Percentiles rank a stretch among this genome's conserved stretches.
phyloP scores from a whole-genome alignment of 2,113 vertebrate genomes.

The Callithrix jacchus region DNA sequence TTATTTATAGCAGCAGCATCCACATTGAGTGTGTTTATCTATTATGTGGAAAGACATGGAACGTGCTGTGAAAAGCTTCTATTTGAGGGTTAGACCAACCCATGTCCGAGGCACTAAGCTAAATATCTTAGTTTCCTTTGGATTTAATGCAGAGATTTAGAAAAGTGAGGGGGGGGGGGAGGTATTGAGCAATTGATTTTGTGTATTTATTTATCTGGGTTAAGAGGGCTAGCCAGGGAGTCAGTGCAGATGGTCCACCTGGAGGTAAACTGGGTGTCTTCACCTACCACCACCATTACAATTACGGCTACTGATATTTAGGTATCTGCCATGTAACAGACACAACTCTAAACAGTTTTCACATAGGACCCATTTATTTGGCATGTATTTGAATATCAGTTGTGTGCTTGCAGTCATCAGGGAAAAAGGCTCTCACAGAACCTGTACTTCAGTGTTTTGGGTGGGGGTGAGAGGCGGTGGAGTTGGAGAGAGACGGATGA shows the following conservation, averaged over 20 bases:
- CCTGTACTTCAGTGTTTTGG: not conserved
- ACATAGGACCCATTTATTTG: not conserved
- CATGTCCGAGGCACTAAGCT: not conserved
- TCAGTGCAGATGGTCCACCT: not conserved
- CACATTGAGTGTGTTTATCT: not conserved
- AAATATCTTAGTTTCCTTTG: not conserved
- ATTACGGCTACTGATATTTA: not conserved
- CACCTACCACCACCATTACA: not conserved
- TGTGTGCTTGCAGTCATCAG: not conserved
- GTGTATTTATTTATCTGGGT: not conserved
- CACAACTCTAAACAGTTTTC: not conserved
- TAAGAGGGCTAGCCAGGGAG: not conserved
- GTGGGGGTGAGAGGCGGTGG: fast-evolving
- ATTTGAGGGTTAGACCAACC: not conserved
- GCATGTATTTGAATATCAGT: not conserved
- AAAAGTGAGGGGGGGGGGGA: not conserved
- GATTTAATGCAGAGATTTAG: not conserved
- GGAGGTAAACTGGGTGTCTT: not conserved
- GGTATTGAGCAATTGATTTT: not conserved
- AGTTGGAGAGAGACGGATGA: not conserved
- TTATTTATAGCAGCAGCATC: not conserved
- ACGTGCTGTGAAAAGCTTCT: not conserved
- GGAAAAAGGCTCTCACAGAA: not conserved
- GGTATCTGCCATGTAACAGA: not conserved
- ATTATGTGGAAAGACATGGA: not conserved